phyloP scores from a whole-genome alignment of 2,113 vertebrate species.

The Marmota monax region DNA sequence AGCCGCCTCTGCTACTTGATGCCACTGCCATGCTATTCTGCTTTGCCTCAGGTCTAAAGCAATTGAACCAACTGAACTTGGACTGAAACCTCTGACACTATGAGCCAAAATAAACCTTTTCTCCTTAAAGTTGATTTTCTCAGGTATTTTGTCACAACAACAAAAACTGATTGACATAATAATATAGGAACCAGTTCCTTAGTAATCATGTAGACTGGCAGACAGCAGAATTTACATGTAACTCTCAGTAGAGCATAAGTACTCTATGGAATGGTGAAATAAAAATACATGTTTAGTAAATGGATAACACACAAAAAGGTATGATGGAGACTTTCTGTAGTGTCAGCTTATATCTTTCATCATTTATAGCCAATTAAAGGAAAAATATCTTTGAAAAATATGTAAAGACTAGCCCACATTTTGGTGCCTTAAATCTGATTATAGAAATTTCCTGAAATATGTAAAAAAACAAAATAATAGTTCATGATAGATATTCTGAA shows the following conservation, averaged over 20 bases:
- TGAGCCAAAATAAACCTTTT: neutral
- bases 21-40: neutral
- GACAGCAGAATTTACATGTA: neutral
- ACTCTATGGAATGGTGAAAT: neutral
- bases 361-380: conserved; percentile 52
- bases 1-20: neutral
- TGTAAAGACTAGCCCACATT: neutral
- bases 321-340: neutral
- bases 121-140: neutral
- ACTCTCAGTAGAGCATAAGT: neutral
- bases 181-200: neutral
- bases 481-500: conserved; percentile 23
- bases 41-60: neutral
- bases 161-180: neutral
- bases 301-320: neutral
- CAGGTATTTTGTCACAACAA: neutral
- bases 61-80: neutral
- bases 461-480: neutral
- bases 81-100: neutral
- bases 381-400: conserved; percentile 26
- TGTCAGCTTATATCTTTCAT: neutral
- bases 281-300: neutral
- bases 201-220: neutral
- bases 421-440: conserved; percentile 48
- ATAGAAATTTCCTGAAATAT: conserved; percentile 12